Conservation (phyloP, 2,888 invertebrate genomes). For the Apoda limacodes region DNA sequence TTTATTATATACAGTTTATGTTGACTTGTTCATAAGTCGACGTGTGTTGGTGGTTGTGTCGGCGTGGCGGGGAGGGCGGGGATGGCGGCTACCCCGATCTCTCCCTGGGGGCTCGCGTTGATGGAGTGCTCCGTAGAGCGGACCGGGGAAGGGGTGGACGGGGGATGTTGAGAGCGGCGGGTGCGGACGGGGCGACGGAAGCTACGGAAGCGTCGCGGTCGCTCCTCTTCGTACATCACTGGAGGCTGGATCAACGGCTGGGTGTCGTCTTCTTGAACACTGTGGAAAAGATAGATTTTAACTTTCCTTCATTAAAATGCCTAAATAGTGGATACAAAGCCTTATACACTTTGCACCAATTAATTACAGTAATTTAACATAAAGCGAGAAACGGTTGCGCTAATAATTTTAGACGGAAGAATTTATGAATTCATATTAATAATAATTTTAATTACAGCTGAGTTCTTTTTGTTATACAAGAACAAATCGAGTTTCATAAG, state of each 20-base stretch:
- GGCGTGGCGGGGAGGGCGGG: constrained; percentile 23
- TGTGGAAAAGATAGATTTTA: constrained; percentile 5
- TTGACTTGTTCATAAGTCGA: constrained; percentile 34
- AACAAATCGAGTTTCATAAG: no score
- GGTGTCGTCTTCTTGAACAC: constrained; percentile 22
- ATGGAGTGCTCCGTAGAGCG: constrained; percentile 51
- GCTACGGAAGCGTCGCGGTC: constrained; percentile 20
- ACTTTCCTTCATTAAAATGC: neutral
- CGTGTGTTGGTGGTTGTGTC: constrained; percentile 20
- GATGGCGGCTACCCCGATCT: constrained; percentile 41
- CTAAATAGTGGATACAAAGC: neutral
- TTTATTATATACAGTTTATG: no score
- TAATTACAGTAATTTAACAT: neutral
- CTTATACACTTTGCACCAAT: neutral
- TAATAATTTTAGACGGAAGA: neutral
- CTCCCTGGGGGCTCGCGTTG: constrained; percentile 41
- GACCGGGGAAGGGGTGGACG: constrained; percentile 11
- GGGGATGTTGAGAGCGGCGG: constrained; percentile 9
- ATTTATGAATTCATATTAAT: neutral
- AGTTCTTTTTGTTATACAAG: neutral
- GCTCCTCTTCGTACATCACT: constrained; percentile 21
- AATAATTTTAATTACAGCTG: neutral
- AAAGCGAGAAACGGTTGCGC: neutral
- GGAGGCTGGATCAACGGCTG: constrained; percentile 24
- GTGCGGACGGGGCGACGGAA: constrained; percentile 20